Evolutionary conservation across 2,113 vertebrate genomes (phyloP), one percentile per base, ranked within the genome.

Genomic region (Calidris pugnax): DNA sequence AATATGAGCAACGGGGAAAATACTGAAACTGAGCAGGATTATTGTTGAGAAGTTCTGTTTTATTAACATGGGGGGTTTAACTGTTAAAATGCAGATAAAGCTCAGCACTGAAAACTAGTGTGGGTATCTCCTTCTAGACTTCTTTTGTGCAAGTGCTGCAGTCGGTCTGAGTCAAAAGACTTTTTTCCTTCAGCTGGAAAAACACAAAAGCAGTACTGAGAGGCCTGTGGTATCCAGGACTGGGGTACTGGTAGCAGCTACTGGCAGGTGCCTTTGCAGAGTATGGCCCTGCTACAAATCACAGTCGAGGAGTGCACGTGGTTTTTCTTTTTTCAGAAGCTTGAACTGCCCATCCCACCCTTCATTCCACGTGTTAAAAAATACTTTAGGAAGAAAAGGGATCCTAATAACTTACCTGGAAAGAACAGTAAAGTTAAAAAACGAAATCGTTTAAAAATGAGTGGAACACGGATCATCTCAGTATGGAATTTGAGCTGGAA

Each of bases 41-140:
- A 51, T 68, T 78, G 79, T 94, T 92, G 60, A 92, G 73, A 92
- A 94, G 74, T 82, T 92, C 39, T 59, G 32, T 72, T 97, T 97
- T 97, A 95, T 97, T 94, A 85, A 79, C 7, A 2, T 12, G 26
- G 41, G 22, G 45, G 89, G 87, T 60, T 95, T 96, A 92, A 89
- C 87, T 96, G 89, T 68, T 91, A 87, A 92, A 91, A 89, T 82
- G 87, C 80, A 95, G 91, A 53, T 95, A 85, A 96, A 96, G 73
- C 95, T 87, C 15, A 2, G 74, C 47, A 48, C 77, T 89, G 69
- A 75, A 39, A 78, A 39, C 84, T 81, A 48, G 30, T 21, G n/a
- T 32, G 37, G 45, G 59, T 89, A 26, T 3, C 60, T 95, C 87
- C 35, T 81, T 76, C 27, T 14, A 81, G 75, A 16, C 16, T 30